Percentiles rank a stretch among this genome's conserved stretches.
Evolutionary conservation across 2,113 vertebrate species (phyloP).

Genomic region (Sinocyclocheilus anophthalmus): DNA sequence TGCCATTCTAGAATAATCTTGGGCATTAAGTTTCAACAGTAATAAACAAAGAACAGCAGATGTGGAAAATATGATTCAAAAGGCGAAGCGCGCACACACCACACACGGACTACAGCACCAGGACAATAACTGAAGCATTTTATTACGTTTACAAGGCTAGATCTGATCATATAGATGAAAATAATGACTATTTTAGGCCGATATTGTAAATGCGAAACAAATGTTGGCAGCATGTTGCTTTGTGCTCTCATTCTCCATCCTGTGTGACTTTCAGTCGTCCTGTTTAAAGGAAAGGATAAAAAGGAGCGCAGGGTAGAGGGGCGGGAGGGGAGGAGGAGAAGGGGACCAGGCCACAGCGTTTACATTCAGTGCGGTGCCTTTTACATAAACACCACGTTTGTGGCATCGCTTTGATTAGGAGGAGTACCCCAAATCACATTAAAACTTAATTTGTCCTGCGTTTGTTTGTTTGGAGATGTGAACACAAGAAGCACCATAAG

Average conservation of each 20-base stretch:
- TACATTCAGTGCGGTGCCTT: constrained; percentile 72
- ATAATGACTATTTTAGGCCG: constrained; percentile 52
- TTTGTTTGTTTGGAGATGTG: constrained; percentile 76
- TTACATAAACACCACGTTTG: constrained; percentile 73
- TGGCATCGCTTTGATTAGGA: constrained; percentile 77
- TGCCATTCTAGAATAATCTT: not conserved
- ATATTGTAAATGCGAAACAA: constrained; percentile 69
- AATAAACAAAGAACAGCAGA: not conserved
- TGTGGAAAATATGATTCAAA: constrained; percentile 28
- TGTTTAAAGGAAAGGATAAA: no score
- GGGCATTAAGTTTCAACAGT: not conserved
- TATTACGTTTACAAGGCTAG: constrained; percentile 65
- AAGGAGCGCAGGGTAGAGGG: no score
- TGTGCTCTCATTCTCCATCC: constrained; percentile 60
- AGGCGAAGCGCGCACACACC: constrained; percentile 58
- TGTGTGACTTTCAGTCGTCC: constrained; percentile 54
- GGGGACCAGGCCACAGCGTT: constrained; percentile 73
- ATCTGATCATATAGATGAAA: constrained; percentile 59
- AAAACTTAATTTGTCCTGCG: constrained; percentile 72
- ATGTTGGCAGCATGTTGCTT: constrained; percentile 70
- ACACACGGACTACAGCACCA: constrained; percentile 60
- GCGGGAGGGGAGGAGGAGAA: no score
- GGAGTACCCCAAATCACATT: constrained; percentile 77
- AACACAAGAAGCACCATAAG: constrained; percentile 50
- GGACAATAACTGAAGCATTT: constrained; percentile 60